phyloP scores from a whole-genome alignment of 2,888 invertebrate species.

The Acanthococcus lagerstroemiae region DNA sequence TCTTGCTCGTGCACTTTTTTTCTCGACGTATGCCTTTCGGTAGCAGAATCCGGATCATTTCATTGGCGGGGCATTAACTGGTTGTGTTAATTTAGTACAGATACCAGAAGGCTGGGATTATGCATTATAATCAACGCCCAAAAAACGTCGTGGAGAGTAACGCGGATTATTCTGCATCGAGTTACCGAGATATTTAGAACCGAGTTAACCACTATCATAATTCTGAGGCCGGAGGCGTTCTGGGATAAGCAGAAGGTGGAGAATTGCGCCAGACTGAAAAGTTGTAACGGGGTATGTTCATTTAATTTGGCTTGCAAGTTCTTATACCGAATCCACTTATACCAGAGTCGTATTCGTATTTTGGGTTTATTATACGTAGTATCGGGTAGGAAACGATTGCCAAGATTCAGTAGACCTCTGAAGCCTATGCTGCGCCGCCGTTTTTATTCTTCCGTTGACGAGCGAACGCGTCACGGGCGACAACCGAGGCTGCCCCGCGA shows the following conservation, averaged over 20 bases:
- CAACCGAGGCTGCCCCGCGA: too few species aligned
- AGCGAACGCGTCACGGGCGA: too few species aligned
- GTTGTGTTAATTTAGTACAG: slow-evolving; percentile 42
- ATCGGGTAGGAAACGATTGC: too few species aligned
- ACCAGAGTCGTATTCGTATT: too few species aligned
- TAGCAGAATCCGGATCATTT: not conserved
- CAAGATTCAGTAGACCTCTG: too few species aligned
- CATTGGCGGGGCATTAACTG: not conserved
- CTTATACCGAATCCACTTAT: too few species aligned
- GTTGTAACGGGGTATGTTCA: slow-evolving; percentile 10
- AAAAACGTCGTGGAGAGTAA: slow-evolving; percentile 53
- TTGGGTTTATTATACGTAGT: too few species aligned
- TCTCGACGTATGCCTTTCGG: not conserved
- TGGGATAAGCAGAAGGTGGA: slow-evolving; percentile 64
- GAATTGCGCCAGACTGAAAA: slow-evolving; percentile 52
- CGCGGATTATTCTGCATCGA: slow-evolving; percentile 51
- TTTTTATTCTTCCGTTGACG: too few species aligned
- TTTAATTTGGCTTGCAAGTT: not conserved
- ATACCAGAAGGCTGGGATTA: slow-evolving; percentile 48
- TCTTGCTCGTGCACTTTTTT: not conserved
- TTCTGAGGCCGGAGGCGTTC: slow-evolving; percentile 62
- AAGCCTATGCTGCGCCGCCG: too few species aligned
- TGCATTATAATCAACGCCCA: slow-evolving; percentile 55
- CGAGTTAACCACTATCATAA: slow-evolving; percentile 46
- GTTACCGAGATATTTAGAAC: slow-evolving; percentile 47